Evolutionary conservation across 2,113 vertebrate genomes (phyloP).

Genomic region (Zapornia atra): DNA sequence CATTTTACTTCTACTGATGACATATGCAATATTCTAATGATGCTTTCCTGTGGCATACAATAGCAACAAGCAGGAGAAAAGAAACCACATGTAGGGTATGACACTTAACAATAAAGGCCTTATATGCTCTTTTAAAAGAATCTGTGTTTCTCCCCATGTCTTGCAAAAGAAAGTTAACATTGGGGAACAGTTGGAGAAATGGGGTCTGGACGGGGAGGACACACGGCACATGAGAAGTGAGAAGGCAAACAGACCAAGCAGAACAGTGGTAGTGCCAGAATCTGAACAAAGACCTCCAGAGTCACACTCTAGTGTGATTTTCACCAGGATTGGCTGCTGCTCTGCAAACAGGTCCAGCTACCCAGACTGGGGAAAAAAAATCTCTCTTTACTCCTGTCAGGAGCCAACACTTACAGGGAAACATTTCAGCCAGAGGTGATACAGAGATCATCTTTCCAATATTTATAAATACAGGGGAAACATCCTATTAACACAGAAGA

Average conservation of each 20-base stretch:
- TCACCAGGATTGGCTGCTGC: not conserved
- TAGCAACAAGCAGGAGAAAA: not conserved
- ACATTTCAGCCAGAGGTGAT: not conserved
- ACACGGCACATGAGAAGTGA: rapidly evolving
- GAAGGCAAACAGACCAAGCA: not conserved
- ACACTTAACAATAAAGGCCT: not conserved
- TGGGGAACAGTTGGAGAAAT: not conserved
- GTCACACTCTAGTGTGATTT: not conserved
- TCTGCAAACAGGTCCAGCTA: not conserved
- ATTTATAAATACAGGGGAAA: not conserved
- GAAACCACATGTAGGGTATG: not conserved
- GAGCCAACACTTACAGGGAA: not conserved
- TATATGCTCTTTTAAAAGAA: not conserved
- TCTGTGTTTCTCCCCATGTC: not conserved
- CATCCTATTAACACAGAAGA: not conserved
- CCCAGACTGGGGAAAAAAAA: not conserved
- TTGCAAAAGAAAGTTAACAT: not conserved
- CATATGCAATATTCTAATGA: not conserved
- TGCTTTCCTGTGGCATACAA: not conserved
- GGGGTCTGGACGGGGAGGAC: not conserved
- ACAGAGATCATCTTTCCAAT: not conserved
- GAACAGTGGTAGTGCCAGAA: not conserved
- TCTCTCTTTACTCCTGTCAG: not conserved
- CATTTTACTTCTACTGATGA: not conserved
- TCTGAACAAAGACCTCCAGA: not conserved